A percentile compares a stretch with the other conserved stretches of the same genome.
Evolutionary conservation across 2,113 vertebrate species (phyloP).

Genomic region (Hassar affinis): DNA sequence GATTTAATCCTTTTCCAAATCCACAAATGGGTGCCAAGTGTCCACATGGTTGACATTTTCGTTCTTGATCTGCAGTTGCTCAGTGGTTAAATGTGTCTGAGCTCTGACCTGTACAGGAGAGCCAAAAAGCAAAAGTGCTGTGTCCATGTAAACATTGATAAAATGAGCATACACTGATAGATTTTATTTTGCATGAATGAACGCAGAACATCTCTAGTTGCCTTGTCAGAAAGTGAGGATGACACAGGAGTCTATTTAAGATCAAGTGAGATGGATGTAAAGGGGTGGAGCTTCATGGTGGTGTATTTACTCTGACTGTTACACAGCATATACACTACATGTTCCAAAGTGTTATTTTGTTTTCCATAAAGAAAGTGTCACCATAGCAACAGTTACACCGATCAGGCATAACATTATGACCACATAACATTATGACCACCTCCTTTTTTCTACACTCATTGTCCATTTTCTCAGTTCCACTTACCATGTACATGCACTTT

Average conservation of each 20-base stretch:
- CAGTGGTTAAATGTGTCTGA: not conserved
- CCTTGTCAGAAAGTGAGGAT: not conserved
- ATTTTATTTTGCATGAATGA: not conserved
- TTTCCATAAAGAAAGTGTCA: not conserved
- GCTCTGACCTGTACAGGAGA: not conserved
- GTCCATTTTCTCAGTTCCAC: no score
- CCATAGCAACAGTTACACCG: not conserved
- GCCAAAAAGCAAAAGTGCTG: not conserved
- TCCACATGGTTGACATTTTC: not conserved
- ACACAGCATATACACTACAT: not conserved
- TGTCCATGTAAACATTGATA: not conserved
- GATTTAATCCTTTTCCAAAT: not conserved
- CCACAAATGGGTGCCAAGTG: not conserved
- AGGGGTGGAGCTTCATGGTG: not conserved
- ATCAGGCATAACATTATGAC: no score
- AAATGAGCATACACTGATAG: not conserved
- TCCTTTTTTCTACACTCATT: no score
- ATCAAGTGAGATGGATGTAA: not conserved
- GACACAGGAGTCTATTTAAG: not conserved
- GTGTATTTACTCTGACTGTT: not conserved
- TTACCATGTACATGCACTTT: no score
- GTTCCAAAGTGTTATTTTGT: not conserved
- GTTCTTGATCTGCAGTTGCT: not conserved
- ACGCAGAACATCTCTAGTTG: not conserved
- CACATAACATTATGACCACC: no score